A percentile compares a stretch with the other conserved stretches of the same genome.
Evolutionary conservation across 2,888 invertebrate genomes (phyloP).

Genomic region (Luperina nickerlii): DNA sequence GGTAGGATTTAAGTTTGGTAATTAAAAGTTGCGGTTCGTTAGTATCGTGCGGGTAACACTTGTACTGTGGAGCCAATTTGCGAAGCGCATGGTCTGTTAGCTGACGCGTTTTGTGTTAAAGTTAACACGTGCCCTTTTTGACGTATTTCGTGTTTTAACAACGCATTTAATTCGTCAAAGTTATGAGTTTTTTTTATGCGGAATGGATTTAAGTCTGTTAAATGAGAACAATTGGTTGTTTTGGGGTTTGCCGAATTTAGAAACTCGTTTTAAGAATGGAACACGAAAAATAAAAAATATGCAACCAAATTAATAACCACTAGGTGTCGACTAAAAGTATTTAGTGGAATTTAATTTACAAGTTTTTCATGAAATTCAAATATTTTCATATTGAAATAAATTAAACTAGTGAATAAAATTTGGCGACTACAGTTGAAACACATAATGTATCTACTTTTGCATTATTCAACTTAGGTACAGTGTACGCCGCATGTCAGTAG

Average conservation of each 20-base stretch:
- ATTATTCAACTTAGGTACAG: neutral
- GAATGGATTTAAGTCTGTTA: neutral
- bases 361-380: neutral
- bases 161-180: conserved; percentile 34
- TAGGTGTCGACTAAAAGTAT: neutral
- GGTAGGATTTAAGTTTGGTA: conserved; percentile 82
- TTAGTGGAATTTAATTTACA: neutral
- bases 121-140: conserved; percentile 46
- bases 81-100: conserved; percentile 56
- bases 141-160: conserved; percentile 42
- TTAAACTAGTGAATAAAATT: conserved; percentile 3
- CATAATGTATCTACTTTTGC: conserved; percentile 4
- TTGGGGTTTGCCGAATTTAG: neutral
- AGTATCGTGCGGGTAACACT: conserved; percentile 69
- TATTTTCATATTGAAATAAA: neutral
- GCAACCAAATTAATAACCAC: neutral
- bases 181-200: neutral
- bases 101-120: conserved; percentile 57
- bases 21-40: conserved; percentile 85
- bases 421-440: neutral
- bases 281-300: neutral
- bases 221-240: neutral
- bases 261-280: neutral
- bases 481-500: neutral
- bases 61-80: conserved; percentile 74